Evolutionary conservation across 2,888 invertebrate genomes (phyloP), one percentile per base, ranked within the genome.

Genomic region (Eristalis pertinax): DNA sequence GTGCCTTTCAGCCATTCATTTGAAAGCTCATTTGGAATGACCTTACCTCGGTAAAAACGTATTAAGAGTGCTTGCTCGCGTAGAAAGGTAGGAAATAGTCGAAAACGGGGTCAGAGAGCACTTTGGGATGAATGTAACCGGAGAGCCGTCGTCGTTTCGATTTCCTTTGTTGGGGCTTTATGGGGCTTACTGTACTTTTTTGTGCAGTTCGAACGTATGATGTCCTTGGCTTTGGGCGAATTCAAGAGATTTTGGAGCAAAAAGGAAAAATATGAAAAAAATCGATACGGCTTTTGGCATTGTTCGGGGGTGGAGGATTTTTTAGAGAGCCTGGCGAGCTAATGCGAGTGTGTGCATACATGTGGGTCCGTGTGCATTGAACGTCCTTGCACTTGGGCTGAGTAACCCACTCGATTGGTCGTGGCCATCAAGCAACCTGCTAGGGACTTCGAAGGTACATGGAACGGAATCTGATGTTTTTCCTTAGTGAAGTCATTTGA

Each of bases 1-100:
- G 7, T 8, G 19, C 19, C 19, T 19, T 50, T 50, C 50, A 50
- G 50, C 10, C 58, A 75, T 87, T 87, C 74, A 79, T 79, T 72
- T 8, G 38, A 72, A 82, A 56, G 67, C 56, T 43, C 35, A 72
- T 72, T 65, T 50, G n/a, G 68, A 82, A 56, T 79, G 74, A 82
- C 82, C 85, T 86, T 82, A 70, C 24, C 41, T 1, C 50, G 56
- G 78, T 60, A 77, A 75, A n/a, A 75, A 67, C 32, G 62, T 69
- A 68, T 79, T 72, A 74, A 22, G 3, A 70, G 43, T 58, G 68
- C 22, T 24, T 38, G 32, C 32, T 32, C 8, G 32, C n/a, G 32
- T 32, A 32, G 62, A 79, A 64, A 64, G 67, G 35, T 24, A 64
- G 64, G 75, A 35, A 70, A 68, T 65, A 32, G 58, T 19, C 19